phyloP scores from a whole-genome alignment of 2,888 invertebrate genomes.

The Hymenopus coronatus region DNA sequence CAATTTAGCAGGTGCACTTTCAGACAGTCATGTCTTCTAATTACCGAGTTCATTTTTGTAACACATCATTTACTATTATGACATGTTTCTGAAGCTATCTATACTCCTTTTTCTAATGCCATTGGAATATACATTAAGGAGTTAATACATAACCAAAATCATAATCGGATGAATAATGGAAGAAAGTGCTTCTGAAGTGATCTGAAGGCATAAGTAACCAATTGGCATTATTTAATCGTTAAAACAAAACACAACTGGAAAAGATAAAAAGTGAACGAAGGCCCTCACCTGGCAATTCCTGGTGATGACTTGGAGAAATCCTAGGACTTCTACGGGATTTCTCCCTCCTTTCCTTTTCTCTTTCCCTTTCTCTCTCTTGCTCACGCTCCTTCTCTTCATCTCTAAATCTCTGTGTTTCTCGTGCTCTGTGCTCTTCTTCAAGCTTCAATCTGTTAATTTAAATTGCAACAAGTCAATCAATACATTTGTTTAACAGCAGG shows the following conservation, averaged over 20 bases:
- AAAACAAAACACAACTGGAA: too few species aligned
- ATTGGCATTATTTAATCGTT: too few species aligned
- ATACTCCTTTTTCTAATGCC: too few species aligned
- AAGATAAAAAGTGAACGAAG: neutral
- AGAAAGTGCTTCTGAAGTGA: too few species aligned
- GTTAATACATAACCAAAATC: neutral
- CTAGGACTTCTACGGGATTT: slow-evolving; percentile 41
- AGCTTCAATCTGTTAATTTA: slow-evolving; percentile 56
- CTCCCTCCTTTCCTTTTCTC: slow-evolving; percentile 47
- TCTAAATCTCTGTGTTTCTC: slow-evolving; percentile 46
- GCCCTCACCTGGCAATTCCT: slow-evolving; percentile 34
- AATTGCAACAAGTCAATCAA: neutral
- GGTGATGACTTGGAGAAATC: slow-evolving; percentile 34
- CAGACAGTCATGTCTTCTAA: too few species aligned
- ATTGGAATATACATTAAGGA: neutral
- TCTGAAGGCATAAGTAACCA: too few species aligned
- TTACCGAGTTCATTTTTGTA: too few species aligned
- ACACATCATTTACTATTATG: too few species aligned
- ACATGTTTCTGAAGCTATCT: too few species aligned
- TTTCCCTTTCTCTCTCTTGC: slow-evolving; percentile 57
- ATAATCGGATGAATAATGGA: too few species aligned
- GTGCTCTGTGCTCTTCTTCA: slow-evolving; percentile 66
- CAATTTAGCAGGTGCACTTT: too few species aligned
- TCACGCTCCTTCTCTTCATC: slow-evolving; percentile 47
- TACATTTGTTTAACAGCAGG: neutral